Percentiles rank a stretch among this genome's conserved stretches.
Evolutionary conservation across 2,888 invertebrate species (phyloP).

Genomic region (Melipona bicolor): DNA sequence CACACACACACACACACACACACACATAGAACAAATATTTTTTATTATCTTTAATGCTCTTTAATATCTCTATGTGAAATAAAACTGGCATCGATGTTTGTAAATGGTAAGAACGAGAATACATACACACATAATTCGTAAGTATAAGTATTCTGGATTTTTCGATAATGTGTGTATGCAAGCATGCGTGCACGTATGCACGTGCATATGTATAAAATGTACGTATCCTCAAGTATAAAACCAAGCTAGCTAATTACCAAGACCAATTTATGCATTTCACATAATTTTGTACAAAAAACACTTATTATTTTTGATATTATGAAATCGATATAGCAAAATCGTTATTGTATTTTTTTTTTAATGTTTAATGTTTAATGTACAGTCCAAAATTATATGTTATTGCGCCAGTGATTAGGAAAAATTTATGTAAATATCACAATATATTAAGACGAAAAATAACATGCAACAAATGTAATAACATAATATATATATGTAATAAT

Average conservation of each 20-base stretch:
- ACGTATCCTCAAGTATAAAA: no score
- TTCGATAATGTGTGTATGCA: background rate
- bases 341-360: background rate
- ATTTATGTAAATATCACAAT: background rate
- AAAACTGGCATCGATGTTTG: background rate
- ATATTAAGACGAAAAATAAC: no score
- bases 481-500: no score
- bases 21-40: background rate
- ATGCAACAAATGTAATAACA: background rate
- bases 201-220: background rate
- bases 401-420: background rate
- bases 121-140: background rate
- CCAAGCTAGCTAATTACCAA: no score
- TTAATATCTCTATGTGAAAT: background rate
- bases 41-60: background rate
- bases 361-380: background rate
- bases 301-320: no score
- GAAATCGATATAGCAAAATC: no score
- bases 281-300: no score
- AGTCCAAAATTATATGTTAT: background rate
- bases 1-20: background rate
- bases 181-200: background rate
- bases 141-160: background rate
- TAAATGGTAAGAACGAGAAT: background rate
- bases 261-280: no score